Evolutionary conservation across 2,113 vertebrate genomes (phyloP), one percentile per base, ranked within the genome.

Genomic region (Chaetodon auriga): DNA sequence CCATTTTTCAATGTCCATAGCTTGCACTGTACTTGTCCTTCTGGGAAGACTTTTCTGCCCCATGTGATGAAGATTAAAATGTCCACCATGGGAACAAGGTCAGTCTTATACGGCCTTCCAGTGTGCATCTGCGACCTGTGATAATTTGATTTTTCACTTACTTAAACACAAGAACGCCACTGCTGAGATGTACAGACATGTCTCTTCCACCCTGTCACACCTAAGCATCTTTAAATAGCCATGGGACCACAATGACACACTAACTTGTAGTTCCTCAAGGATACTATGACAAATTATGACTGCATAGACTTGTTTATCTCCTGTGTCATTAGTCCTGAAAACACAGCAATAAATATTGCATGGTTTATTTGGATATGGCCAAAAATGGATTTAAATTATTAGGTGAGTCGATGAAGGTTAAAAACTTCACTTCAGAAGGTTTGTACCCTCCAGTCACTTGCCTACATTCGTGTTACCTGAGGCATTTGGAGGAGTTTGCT

Each of bases 91-190:
- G 35, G 68, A 83, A 72, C 43, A 14, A 51, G 65, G 35, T 61
- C 45, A 41, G 1, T 51, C n/a, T 45, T 19, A 10, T 23, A 19
- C 9, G 3, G 15, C 49, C 15, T 16, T 35, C 19, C 46, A 55
- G 10, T 58, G 65, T 51, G 5, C 46, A n/a, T 38, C 23, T 23
- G 21, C 3, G 14, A 25, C 4, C 2, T 77, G 53, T 2, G 8
- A 54, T 61, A 48, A 54, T 84, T 35, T 0, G 7, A 84, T 68
- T 68, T 73, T 23, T 53, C 61, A 72, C 61, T n/a, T 38, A 21
- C 65, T 54, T 13, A 16, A 36, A 54, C 55, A 79, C 62, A 79
- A 36, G 19, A 63, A 16, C 49, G 13, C n/a, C 9, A 11, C 18
- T 49, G 62, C 46, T 70, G 14, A 58, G 35, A 45, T 18, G 35